A percentile compares a stretch with the other conserved stretches of the same genome.
phyloP scores from a whole-genome alignment of 2,888 invertebrate genomes.

The Tridacna gigas region DNA sequence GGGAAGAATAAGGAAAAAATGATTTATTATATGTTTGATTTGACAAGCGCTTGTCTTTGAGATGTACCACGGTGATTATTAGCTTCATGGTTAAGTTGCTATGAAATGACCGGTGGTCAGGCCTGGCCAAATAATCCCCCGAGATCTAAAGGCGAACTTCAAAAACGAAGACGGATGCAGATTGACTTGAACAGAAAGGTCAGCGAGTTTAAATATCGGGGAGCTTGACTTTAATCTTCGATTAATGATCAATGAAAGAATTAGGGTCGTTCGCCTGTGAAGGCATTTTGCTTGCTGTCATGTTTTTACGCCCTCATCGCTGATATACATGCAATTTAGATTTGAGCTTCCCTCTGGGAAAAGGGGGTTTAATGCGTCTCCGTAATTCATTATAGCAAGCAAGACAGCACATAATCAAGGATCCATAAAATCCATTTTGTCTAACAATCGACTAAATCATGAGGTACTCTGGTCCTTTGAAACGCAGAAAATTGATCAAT shows the following conservation, averaged over 20 bases:
- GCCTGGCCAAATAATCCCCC: slow-evolving; percentile 9
- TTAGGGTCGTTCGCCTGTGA: background rate
- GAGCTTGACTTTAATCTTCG: slow-evolving; percentile 54
- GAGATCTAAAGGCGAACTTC: slow-evolving; percentile 4
- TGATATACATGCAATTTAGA: no score
- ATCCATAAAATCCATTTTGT: no score
- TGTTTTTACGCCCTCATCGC: no score
- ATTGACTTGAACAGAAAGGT: slow-evolving; percentile 12
- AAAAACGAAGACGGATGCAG: slow-evolving; percentile 23
- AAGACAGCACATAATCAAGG: no score
- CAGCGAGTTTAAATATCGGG: slow-evolving; percentile 25
- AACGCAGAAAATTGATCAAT: no score
- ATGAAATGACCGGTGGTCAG: slow-evolving; percentile 23
- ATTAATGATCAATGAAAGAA: slow-evolving; percentile 52
- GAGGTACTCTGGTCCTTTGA: no score
- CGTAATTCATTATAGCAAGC: no score
- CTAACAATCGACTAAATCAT: no score
- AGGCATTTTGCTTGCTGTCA: background rate
- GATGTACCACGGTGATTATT: slow-evolving; percentile 55
- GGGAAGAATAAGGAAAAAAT: slow-evolving; percentile 44
- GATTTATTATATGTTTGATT: slow-evolving; percentile 56
- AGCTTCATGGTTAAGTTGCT: slow-evolving; percentile 46
- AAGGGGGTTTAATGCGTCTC: no score
- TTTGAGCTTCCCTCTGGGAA: no score
- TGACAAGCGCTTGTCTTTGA: slow-evolving; percentile 59